Evolutionary conservation across 1,140 invertebrate genomes (phyloP), one percentile per base, ranked within the genome.

Genomic region (Pantala flavescens): DNA sequence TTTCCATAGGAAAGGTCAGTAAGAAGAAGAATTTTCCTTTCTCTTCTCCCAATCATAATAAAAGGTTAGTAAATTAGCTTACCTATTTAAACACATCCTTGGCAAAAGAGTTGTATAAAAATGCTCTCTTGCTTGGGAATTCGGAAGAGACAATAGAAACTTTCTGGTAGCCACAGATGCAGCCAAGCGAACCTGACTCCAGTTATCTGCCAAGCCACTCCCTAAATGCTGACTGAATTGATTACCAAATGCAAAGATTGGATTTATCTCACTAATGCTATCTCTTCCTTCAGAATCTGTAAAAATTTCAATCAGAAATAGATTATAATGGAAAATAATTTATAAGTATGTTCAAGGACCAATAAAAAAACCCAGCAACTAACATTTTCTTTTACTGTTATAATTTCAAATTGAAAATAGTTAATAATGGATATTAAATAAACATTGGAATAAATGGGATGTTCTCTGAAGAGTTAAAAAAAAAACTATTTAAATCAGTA

Each of bases 121-220:
- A 36, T 81, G 78, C 75, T 84, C 82, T 77, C 81, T 79, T 0
- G 81, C 78, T 73, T 83, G 80, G 10, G 82, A 79, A 73, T 81
- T 76, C 36, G 83, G 82, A 43, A 86, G 79, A 74, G 83, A 82
- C 11, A 83, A 74, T 19, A 87, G 77, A 78, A 87, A 86, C 74
- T 84, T 82, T 24, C 87, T 78, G 7, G 84, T 83, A n/a, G 86
- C 86, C 55, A 85, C 82, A 43, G 84, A 85, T 16, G 85, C 83
- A 42, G 87, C 84, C 73, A 88, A 77, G 14, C 86, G 78, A 36
- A 87, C 85, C 81, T 87, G 87, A 79, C 86, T 87, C 86, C 87
- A 88, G 76, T 87, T 86, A 75, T 87, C 86, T 71, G 85, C 80
- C 43, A 87, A 78, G 11, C 86, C 86, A 74, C 80, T 77, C 10